Evolutionary conservation across 2,888 invertebrate species (phyloP).

Genomic region (Nomada flava): DNA sequence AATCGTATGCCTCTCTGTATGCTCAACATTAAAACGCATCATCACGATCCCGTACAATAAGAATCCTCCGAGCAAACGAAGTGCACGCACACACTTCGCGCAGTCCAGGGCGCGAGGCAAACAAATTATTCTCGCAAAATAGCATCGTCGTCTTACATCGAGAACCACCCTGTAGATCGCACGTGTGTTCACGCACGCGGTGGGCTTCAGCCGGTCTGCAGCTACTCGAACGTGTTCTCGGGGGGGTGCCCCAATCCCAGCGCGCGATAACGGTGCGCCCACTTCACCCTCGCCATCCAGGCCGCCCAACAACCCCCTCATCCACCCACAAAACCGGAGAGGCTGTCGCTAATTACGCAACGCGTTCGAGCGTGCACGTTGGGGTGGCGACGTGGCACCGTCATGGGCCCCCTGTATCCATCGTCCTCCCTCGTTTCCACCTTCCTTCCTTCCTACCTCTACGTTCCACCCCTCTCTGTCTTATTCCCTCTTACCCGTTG

Average conservation of each 20-base stretch:
- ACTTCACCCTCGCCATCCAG: constrained; percentile 64
- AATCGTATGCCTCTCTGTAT: too few relatives aligned
- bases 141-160: constrained; percentile 11
- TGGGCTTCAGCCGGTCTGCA: constrained; percentile 56
- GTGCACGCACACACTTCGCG: too few relatives aligned
- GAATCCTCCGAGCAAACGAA: too few relatives aligned
- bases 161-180: constrained; percentile 66
- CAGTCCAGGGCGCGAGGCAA: too few relatives aligned
- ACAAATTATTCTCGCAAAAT: background rate
- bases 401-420: constrained; percentile 63
- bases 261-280: constrained; percentile 52
- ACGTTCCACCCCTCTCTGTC: constrained; percentile 34
- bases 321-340: constrained; percentile 73
- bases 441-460: constrained; percentile 24
- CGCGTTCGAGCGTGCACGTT: constrained; percentile 76
- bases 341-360: constrained; percentile 79
- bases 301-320: constrained; percentile 58
- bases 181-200: constrained; percentile 65
- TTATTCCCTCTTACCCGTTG: constrained; percentile 52
- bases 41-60: too few relatives aligned
- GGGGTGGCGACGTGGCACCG: constrained; percentile 70
- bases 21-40: too few relatives aligned
- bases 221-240: constrained; percentile 63
- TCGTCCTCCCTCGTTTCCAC: constrained; percentile 24
- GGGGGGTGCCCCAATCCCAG: constrained; percentile 47